Percentiles rank a stretch among this genome's conserved stretches.
These are phyloP conservation scores for Corythucha ciliata DNA, from an alignment of 2,888 invertebrate species.

Conservation along the genomic window DNA sequence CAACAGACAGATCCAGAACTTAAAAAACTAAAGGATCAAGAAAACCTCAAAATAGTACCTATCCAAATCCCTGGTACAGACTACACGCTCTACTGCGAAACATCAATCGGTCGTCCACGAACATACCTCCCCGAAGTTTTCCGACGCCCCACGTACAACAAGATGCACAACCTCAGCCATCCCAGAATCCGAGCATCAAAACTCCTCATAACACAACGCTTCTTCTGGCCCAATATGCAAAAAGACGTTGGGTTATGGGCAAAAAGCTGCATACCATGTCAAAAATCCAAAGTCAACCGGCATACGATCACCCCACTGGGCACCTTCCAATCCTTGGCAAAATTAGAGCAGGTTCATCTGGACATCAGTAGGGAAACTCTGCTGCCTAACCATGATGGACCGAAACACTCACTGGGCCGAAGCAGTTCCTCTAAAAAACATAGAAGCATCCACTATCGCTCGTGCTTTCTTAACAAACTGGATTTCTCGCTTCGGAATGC, in stretches of 20 bases:
- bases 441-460: slow-evolving; percentile 39
- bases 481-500: slow-evolving; percentile 42
- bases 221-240: slow-evolving; percentile 33
- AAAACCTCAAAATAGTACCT: not conserved
- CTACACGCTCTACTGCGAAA: slow-evolving; percentile 27
- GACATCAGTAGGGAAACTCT: slow-evolving; percentile 38
- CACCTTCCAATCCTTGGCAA: slow-evolving; percentile 14
- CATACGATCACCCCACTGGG: slow-evolving; percentile 6
- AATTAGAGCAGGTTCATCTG: slow-evolving; percentile 41
- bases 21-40: no score
- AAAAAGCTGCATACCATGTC: slow-evolving; percentile 37
- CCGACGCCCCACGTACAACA: slow-evolving; percentile 30
- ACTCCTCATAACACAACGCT: slow-evolving; percentile 26
- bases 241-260: slow-evolving; percentile 34
- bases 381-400: slow-evolving; percentile 39
- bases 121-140: slow-evolving; percentile 32
- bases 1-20: no score
- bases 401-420: slow-evolving; percentile 39
- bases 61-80: not conserved
- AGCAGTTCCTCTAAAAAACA: slow-evolving; percentile 38
- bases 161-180: slow-evolving; percentile 30
- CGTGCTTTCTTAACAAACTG: slow-evolving; percentile 39
- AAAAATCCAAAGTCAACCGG: slow-evolving; percentile 36
- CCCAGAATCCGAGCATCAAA: slow-evolving; percentile 30
- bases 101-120: slow-evolving; percentile 24